phyloP scores from a whole-genome alignment of 2,888 invertebrate genomes.

The Onthophagus sagittarius region DNA sequence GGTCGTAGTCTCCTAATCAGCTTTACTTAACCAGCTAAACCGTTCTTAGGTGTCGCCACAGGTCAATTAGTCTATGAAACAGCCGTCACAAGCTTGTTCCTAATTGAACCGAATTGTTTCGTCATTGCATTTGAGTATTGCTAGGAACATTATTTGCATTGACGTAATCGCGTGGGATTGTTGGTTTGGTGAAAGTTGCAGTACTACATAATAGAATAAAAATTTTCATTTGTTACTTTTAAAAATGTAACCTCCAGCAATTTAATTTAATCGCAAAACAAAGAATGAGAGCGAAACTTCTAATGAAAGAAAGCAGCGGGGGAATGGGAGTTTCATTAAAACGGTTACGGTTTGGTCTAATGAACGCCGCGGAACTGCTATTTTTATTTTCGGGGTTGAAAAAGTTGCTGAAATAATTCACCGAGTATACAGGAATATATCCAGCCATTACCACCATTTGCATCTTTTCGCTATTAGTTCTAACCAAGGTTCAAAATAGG shows the following conservation, averaged over 20 bases:
- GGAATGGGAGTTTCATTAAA: not conserved
- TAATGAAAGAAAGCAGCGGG: not conserved
- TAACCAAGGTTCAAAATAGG: not conserved
- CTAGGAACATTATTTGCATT: not conserved
- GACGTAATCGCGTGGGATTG: not conserved
- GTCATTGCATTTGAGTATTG: not conserved
- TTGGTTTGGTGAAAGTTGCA: not conserved
- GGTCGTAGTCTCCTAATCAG: not conserved
- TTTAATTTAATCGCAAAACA: constrained; percentile 1
- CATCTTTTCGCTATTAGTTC: not conserved
- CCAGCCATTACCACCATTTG: not conserved
- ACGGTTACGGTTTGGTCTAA: not conserved
- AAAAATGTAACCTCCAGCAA: not conserved
- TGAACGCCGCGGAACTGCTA: not conserved
- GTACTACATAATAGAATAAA: not conserved
- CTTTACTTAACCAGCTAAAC: not conserved
- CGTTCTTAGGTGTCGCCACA: not conserved
- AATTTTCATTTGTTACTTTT: not conserved
- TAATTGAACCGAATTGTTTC: not conserved
- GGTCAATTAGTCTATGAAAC: not conserved
- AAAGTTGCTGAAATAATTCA: not conserved
- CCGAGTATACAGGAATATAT: not conserved
- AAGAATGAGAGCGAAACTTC: not conserved
- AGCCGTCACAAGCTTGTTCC: not conserved
- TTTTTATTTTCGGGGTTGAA: not conserved